Evolutionary conservation across 2,797 vertebrate species (phyloP).

Genomic region (Merluccius polli): DNA sequence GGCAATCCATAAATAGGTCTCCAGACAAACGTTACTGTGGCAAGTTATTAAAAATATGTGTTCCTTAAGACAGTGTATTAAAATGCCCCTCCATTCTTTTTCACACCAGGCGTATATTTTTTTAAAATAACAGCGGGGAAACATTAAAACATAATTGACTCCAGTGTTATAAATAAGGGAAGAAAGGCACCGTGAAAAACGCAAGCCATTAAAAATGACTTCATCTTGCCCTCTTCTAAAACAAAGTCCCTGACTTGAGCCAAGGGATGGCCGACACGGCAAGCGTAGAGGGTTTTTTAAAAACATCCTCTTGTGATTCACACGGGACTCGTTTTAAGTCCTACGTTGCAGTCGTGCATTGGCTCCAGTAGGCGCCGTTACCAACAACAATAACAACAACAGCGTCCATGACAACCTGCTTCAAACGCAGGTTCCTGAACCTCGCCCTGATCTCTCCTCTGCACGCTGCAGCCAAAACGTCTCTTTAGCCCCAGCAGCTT

Average conservation of each 20-base stretch:
- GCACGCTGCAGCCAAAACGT: slow-evolving; percentile 30
- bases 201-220: not conserved
- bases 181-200: not conserved
- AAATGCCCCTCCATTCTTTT: not conserved
- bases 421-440: slow-evolving; percentile 20
- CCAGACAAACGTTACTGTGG: slow-evolving; percentile 27
- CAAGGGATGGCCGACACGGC: not conserved
- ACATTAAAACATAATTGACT: not conserved
- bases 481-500: slow-evolving; percentile 12
- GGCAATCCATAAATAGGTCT: slow-evolving; percentile 17
- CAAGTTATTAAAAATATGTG: not conserved
- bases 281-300: not conserved
- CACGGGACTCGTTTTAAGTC: no score
- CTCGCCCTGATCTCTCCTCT: slow-evolving; percentile 33
- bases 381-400: not conserved
- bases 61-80: not conserved
- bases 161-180: not conserved
- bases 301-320: not conserved
- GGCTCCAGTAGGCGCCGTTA: not conserved
- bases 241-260: not conserved
- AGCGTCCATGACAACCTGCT: slow-evolving; percentile 22
- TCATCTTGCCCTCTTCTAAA: not conserved
- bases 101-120: not conserved
- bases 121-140: no score
- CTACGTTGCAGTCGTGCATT: no score